These are phyloP conservation scores for Ptychadena robeensis DNA, from an alignment of 2,797 vertebrate species.

Conservation along the genomic window DNA sequence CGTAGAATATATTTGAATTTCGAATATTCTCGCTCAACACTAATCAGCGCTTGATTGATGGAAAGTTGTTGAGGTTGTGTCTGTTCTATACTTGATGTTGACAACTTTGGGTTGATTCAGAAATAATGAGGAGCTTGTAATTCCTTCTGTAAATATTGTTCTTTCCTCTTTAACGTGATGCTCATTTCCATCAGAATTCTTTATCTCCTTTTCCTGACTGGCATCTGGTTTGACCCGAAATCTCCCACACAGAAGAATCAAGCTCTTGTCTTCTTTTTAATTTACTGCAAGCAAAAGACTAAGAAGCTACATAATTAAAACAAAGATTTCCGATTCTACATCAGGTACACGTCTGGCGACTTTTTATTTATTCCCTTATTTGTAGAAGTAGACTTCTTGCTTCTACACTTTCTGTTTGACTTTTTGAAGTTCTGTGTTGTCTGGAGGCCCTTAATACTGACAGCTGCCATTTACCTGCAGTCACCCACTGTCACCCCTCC, in stretches of 20 bases:
- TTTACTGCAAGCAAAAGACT: constrained; percentile 46
- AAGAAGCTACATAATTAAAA: constrained; percentile 51
- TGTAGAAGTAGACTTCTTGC: constrained; percentile 3
- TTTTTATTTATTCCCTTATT: constrained; percentile 18
- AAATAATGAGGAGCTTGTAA: background rate
- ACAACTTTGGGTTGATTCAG: background rate
- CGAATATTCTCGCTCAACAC: too few species aligned
- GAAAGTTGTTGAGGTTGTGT: too few species aligned
- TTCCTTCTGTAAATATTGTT: constrained; percentile 19
- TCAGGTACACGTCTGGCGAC: constrained; percentile 13
- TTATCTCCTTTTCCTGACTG: constrained; percentile 24
- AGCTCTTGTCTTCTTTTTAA: constrained; percentile 29
- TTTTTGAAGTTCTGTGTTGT: constrained; percentile 20
- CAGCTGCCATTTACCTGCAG: constrained; percentile 42
- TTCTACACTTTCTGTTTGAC: constrained; percentile 2
- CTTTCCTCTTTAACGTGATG: constrained; percentile 13
- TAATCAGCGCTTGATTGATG: too few species aligned
- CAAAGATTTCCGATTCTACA: constrained; percentile 49
- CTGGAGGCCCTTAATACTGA: constrained; percentile 2
- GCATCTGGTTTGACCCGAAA: constrained; percentile 31
- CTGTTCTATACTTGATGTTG: too few species aligned
- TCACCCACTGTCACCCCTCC: constrained; percentile 22
- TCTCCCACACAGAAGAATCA: constrained; percentile 35
- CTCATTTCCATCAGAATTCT: constrained; percentile 31
- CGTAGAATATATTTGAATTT: too few species aligned